Evolutionary conservation across 2,888 invertebrate species (phyloP), one percentile per base, ranked within the genome.

Genomic region (Polymixis flavicincta): DNA sequence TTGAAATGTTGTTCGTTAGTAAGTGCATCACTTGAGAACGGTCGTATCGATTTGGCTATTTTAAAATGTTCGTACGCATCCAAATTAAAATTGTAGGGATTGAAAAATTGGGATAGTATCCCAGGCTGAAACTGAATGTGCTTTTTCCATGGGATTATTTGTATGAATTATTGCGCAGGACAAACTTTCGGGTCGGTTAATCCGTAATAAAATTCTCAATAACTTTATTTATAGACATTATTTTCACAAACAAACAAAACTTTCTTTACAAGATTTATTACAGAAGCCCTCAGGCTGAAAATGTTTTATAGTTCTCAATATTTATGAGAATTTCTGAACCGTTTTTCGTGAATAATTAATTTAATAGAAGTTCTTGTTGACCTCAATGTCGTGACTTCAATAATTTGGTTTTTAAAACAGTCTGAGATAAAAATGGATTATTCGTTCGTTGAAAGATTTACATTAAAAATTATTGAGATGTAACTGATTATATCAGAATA

Each of bases 281-380:
- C 54, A 69, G 25, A 65, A 13, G 14, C 22, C 66, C 61, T 48
- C 8, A 8, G 48, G 71, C 50, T 76, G 17, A 60, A 78, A 85
- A 77, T n/a, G 22, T 77, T 85, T 63, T 75, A 85, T 87, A 89
- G 87, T 89, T 90, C 85, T 88, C 79, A 90, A 91, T 92, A 91
- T 92, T 91, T 90, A 89, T 90, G 89, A 89, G 88, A 85, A 75
- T 68, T 74, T 70, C 74, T 64, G 75, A 76, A 74, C 63, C 65
- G 75, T 84, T 86, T 87, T 79, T 87, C 85, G 83, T 87, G 89
- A 92, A 91, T 91, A 37, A 70, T 83, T 90, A 91, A 92, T 92
- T 90, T 88, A 89, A 90, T 80, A 75, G 77, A 83, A 88, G 81
- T 80, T 78, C 61, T 80, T 82, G 74, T 80, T 85, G 81, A 85